Conservation (phyloP, 1,140 invertebrate species). For the Acyrthosiphon pisum region DNA sequence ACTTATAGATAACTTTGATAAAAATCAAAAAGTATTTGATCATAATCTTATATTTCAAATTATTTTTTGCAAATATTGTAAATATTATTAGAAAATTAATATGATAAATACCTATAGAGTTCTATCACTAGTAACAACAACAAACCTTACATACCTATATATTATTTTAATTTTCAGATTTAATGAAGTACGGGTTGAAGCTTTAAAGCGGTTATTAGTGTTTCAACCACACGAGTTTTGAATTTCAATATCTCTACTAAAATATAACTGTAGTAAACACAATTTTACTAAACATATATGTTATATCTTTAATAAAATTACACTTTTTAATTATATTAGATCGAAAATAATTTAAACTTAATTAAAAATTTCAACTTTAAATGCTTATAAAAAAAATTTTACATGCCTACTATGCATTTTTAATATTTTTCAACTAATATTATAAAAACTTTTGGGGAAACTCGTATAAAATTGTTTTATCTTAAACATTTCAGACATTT, state of each 20-base stretch:
- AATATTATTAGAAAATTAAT: background rate
- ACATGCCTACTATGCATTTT: too few species aligned
- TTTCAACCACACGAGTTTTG: slow-evolving; percentile 20
- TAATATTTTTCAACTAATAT: too few species aligned
- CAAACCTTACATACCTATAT: background rate
- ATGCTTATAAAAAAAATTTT: too few species aligned
- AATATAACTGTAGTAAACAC: slow-evolving; percentile 45
- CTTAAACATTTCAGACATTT: too few species aligned
- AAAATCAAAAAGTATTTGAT: background rate
- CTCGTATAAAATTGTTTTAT: too few species aligned
- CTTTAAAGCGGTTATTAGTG: background rate
- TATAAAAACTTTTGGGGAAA: too few species aligned
- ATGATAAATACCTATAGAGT: background rate
- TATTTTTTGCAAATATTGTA: background rate
- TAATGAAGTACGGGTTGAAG: slow-evolving; percentile 34
- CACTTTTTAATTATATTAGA: background rate
- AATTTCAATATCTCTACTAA: slow-evolving; percentile 35
- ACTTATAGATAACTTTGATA: too few species aligned
- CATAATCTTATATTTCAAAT: background rate
- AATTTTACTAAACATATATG: slow-evolving; percentile 23
- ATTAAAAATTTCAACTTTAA: too few species aligned
- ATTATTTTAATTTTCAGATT: slow-evolving; percentile 23
- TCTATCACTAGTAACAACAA: background rate
- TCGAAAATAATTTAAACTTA: background rate
- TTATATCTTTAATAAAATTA: background rate